Conservation (phyloP, 2,888 invertebrate genomes). For the Lomographa bimaculata region DNA sequence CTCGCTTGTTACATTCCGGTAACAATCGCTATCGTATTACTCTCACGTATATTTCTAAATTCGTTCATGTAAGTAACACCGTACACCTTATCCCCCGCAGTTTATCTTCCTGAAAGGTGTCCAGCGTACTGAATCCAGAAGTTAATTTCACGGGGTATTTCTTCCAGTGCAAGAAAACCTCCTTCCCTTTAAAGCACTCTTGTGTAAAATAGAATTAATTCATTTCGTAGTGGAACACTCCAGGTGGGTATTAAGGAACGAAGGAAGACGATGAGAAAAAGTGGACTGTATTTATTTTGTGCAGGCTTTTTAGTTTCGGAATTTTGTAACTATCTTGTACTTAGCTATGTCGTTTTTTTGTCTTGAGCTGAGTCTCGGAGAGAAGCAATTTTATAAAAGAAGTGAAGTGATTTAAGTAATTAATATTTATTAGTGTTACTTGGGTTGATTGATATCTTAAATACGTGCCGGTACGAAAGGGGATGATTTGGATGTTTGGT, state of each 20-base stretch:
- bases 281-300: slow-evolving; percentile 28
- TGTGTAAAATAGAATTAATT: slow-evolving; percentile 72
- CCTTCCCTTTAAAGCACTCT: slow-evolving; percentile 65
- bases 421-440: too few relatives aligned
- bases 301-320: slow-evolving; percentile 6
- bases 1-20: too few relatives aligned
- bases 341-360: too few relatives aligned
- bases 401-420: too few relatives aligned
- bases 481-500: too few relatives aligned
- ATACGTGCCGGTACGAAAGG: too few relatives aligned
- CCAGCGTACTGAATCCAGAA: slow-evolving; percentile 69
- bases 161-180: slow-evolving; percentile 61
- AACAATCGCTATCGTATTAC: too few relatives aligned
- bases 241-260: slow-evolving; percentile 42
- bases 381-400: too few relatives aligned
- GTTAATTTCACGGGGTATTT: slow-evolving; percentile 81
- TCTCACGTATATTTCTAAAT: slow-evolving; percentile 18
- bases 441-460: too few relatives aligned
- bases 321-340: too few relatives aligned
- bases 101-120: slow-evolving; percentile 77
- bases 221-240: slow-evolving; percentile 48
- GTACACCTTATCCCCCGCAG: slow-evolving; percentile 50
- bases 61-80: slow-evolving; percentile 37
- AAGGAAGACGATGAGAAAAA: slow-evolving; percentile 38
- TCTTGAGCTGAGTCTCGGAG: too few relatives aligned